Conservation (phyloP, 1,140 invertebrate species). For the Helicorthomorpha holstii region DNA sequence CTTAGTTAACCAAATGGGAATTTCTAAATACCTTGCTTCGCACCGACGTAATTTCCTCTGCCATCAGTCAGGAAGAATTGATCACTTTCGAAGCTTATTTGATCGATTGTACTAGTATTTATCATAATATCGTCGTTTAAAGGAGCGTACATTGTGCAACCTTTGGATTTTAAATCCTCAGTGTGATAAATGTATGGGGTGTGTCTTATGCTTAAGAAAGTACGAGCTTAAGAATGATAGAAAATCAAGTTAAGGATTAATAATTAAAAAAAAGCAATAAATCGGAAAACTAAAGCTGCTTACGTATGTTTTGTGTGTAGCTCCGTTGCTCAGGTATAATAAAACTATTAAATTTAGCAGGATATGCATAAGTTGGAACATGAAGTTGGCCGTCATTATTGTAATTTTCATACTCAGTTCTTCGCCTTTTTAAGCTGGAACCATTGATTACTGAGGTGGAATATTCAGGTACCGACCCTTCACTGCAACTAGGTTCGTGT, state of each 20-base stretch:
- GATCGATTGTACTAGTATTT: slow-evolving; percentile 22
- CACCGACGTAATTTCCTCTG: slow-evolving; percentile 21
- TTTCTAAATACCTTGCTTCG: slow-evolving; percentile 17
- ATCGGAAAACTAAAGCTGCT: neutral
- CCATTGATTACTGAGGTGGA: neutral
- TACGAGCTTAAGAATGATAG: slow-evolving; percentile 8
- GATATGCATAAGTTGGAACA: no score
- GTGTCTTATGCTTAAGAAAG: slow-evolving; percentile 17
- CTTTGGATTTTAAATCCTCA: slow-evolving; percentile 22
- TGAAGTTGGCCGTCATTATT: slow-evolving; percentile 8
- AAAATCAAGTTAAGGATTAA: neutral
- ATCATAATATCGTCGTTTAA: slow-evolving; percentile 21
- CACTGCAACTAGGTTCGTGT: neutral
- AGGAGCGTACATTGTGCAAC: slow-evolving; percentile 22
- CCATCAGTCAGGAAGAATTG: slow-evolving; percentile 23
- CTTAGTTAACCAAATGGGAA: neutral
- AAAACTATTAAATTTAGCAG: neutral
- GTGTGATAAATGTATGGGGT: slow-evolving; percentile 19
- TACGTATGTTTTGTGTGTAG: neutral
- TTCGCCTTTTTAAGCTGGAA: slow-evolving; percentile 1
- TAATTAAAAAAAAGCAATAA: neutral
- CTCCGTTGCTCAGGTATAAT: slow-evolving; percentile 2
- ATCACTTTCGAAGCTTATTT: slow-evolving; percentile 21
- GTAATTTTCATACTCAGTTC: slow-evolving; percentile 4
- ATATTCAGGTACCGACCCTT: neutral